A percentile compares a stretch with the other conserved stretches of the same genome.
These are phyloP conservation scores for Micronycteris hirsuta DNA, from an alignment of 2,113 vertebrate species.

Conservation along the genomic window DNA sequence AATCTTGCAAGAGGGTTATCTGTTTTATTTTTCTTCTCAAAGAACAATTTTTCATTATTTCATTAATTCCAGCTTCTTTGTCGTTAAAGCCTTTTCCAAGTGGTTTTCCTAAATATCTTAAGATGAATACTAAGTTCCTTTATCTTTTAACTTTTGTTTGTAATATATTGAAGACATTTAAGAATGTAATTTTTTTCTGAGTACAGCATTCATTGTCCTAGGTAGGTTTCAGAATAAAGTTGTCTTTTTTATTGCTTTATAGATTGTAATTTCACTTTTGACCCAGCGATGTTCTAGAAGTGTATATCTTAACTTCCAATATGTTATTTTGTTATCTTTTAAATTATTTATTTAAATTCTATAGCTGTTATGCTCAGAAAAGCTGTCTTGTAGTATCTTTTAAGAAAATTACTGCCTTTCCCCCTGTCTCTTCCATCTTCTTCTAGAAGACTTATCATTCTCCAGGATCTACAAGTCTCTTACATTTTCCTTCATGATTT, in stretches of 20 bases:
- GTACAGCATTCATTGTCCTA: neutral
- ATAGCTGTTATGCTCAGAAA: neutral
- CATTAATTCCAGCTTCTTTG: neutral
- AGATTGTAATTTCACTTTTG: neutral
- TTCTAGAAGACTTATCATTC: neutral
- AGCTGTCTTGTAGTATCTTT: neutral
- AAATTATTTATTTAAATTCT: slow-evolving; percentile 3
- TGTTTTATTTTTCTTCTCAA: neutral
- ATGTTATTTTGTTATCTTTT: neutral
- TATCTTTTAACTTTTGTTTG: neutral
- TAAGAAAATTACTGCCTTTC: neutral
- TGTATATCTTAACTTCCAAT: neutral
- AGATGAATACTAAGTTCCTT: neutral
- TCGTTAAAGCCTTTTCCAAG: neutral
- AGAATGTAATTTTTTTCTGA: neutral
- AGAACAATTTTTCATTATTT: neutral
- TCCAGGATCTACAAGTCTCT: neutral
- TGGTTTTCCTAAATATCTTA: neutral
- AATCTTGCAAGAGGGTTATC: neutral
- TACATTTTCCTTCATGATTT: neutral
- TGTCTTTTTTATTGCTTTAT: slow-evolving; percentile 13
- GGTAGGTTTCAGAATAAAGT: neutral
- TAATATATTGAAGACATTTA: neutral
- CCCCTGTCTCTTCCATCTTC: neutral
- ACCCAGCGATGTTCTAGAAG: neutral